Evolutionary conservation across 2,797 vertebrate genomes (phyloP).

Genomic region (Anolis apletophallus): DNA sequence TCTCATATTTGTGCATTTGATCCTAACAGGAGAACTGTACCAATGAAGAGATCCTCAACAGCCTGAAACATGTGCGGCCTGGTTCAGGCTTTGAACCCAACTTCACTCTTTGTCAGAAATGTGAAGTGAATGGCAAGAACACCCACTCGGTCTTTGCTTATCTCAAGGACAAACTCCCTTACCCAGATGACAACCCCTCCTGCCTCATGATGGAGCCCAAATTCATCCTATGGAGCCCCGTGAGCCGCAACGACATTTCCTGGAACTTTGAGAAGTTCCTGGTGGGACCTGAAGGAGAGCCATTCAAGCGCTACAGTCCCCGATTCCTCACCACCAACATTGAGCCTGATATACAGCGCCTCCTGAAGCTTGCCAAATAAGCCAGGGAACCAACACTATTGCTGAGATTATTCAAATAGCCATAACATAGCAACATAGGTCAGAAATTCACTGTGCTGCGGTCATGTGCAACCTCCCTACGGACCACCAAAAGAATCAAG

Average conservation of each 20-base stretch:
- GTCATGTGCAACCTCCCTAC: conserved; percentile 15
- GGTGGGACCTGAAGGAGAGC: conserved; percentile 94
- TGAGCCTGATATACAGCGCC: conserved; percentile 93
- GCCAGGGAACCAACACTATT: conserved; percentile 27
- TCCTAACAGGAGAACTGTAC: conserved; percentile 88
- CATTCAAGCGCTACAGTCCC: conserved; percentile 95
- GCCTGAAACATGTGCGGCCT: conserved; percentile 90
- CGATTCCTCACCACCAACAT: conserved; percentile 86
- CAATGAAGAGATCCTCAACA: conserved; percentile 92
- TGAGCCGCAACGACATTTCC: conserved; percentile 88
- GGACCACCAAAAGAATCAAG: conserved; percentile 21
- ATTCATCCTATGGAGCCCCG: conserved; percentile 90
- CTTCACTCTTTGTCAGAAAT: conserved; percentile 93
- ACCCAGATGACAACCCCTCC: conserved; percentile 85
- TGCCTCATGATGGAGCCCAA: conserved; percentile 89
- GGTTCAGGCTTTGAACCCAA: conserved; percentile 90
- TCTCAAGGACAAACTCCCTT: conserved; percentile 93
- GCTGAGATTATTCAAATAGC: neutral
- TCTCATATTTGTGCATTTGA: neutral
- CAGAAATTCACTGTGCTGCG: neutral
- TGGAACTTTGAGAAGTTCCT: conserved; percentile 99
- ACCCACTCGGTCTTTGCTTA: conserved; percentile 94
- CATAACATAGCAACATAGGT: neutral
- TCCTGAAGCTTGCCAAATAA: conserved; percentile 94
- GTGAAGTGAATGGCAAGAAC: conserved; percentile 91